Percentiles rank a stretch among this genome's conserved stretches.
Conservation (phyloP, 1,140 invertebrate genomes). For the Bombus soroeensis region DNA sequence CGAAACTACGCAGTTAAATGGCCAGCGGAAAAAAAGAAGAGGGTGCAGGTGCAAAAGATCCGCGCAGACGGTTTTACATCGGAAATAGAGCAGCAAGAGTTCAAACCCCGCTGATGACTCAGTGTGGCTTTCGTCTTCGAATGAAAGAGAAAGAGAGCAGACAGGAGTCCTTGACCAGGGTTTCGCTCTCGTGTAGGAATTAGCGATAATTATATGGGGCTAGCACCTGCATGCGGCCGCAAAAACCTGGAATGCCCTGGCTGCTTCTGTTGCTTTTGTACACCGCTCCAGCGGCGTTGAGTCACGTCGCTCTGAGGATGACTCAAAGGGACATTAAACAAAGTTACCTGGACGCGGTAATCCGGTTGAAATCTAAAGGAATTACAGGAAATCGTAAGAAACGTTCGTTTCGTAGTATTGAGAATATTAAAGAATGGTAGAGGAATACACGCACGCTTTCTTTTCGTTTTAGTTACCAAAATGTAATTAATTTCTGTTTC, state of each 20-base stretch:
- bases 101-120: conserved; percentile 56
- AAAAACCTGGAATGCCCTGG: conserved; percentile 52
- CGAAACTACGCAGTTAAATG: conserved; percentile 33
- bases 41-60: conserved; percentile 54
- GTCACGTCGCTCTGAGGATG: background rate
- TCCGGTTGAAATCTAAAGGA: background rate
- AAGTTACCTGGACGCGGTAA: background rate
- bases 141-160: conserved; percentile 18
- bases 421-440: too few relatives aligned
- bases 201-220: conserved; percentile 69
- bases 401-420: background rate
- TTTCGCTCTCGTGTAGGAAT: conserved; percentile 72
- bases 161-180: conserved; percentile 66
- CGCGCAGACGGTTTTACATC: conserved; percentile 49
- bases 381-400: conserved; percentile 8
- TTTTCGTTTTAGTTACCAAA: too few relatives aligned
- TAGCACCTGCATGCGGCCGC: conserved; percentile 70
- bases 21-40: background rate
- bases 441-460: too few relatives aligned
- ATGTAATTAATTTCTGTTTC: too few relatives aligned
- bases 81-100: conserved; percentile 56
- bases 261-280: background rate
- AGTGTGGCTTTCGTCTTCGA: conserved; percentile 48
- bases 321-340: background rate
- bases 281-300: background rate